Evolutionary conservation across 1,140 invertebrate genomes (phyloP), one percentile per base, ranked within the genome.

Genomic region (Cotesia vestalis): DNA sequence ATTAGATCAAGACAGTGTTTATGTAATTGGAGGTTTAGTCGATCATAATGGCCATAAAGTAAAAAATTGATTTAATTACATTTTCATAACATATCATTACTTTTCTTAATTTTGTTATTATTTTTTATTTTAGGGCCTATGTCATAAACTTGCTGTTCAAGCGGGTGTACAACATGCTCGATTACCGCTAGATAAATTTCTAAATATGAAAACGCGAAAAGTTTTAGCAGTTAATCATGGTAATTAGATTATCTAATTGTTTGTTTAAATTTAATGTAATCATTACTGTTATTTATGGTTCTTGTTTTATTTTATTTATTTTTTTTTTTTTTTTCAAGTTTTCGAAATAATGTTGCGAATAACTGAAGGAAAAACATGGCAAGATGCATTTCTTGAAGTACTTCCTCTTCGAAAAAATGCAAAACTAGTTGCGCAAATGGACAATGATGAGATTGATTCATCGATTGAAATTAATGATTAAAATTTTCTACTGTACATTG

Each of bases 1-100:
- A 62, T 87, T 99, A 73, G 91, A 95, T 75, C 89, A 93, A 12
- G 89, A 92, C 71, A 94, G 93, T 84, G 90, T 93, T 55, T 99
- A 98, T 81, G 91, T 99, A 53, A 99, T 99, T 86, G 98, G 98
- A 57, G 98, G 97, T 63, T 87, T 99, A 14, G 96, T 99, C 0
- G 98, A 99, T 88, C 98, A 99, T 83, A 99, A 99, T 88, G 89
- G 92, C 76, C 92, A 98, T 77, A 99, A 99, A 89, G 94, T 95
- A 84, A 80, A 34, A 63, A 69, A 11, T 66, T 55, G 9, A 69
- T 35, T 36, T 62, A 64, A 46, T 35, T 72, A 59, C 52, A 35
- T 38, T 4, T 36, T 61, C 69, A 57, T 5, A 71, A 27, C 12
- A 62, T 57, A 27, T 59, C 8, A 20, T 17, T n/a, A 64, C 3